Evolutionary conservation across 2,797 vertebrate genomes (phyloP), one percentile per base, ranked within the genome.

Genomic region (Tamandua tetradactyla): DNA sequence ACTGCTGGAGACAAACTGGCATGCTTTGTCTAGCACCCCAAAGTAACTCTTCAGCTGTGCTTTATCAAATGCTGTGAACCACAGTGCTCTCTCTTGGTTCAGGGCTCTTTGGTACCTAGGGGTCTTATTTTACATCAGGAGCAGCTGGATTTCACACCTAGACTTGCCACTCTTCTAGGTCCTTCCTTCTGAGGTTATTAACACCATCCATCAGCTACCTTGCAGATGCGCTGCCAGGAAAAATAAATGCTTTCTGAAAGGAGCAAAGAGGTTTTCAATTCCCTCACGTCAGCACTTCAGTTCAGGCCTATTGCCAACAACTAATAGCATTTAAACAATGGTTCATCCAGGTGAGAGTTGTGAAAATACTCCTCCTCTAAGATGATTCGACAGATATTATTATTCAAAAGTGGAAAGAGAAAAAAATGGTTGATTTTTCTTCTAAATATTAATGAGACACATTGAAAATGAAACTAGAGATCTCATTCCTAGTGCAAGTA

Each of bases 221-320:
- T 79, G 75, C 94, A 91, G 83, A 93, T 32, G 94, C 5, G 57
- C 62, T 91, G 80, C 62, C 66, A 79, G 62, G 80, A 94, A 86
- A 96, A 96, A 91, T 64, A 90, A 92, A 91, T 84, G 79, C 96
- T 97, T 92, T 90, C 87, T 93, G 44, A 79, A 81, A 97, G 76
- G 72, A 97, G 91, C 84, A 91, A 96, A 97, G 95, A 91, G 84
- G 83, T 94, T 96, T 97, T 92, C 91, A 93, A 94, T 89, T 97
- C 95, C 92, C 91, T 72, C 64, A 91, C 84, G 89, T 93, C 89
- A 89, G 93, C 86, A 84, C 86, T 96, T 87, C 75, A 69, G 91
- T 86, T 94, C 68, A 94, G 91, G 95, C 83, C 62, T 18, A 4
- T 44, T 96, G 96, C 94, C 95, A 95, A 72, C 76, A 92, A 93